Base-by-base conservation (phyloP, 1,140 invertebrate species). In the Heliothis subflexa region DNA sequence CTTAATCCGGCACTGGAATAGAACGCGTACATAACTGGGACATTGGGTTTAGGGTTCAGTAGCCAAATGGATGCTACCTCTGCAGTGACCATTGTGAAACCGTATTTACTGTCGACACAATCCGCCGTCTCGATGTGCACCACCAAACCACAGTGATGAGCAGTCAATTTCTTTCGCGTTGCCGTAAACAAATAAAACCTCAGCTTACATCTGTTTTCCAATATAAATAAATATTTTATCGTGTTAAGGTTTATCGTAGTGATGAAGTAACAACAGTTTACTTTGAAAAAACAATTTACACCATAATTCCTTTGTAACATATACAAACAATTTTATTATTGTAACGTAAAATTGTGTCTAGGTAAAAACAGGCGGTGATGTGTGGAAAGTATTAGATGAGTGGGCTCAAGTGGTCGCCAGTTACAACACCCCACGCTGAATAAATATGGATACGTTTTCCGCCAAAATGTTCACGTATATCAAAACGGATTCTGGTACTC, bases 361-460 rank as follows among this genome's bases (percentile, higher is more conserved):
- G 5, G 14, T 61, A 61, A 78, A 40, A 78, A 78, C 66, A 50
- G 49, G 9, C 25, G 47, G 66, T 78, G 66, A 78, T 78, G 45
- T 78, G 76, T 40, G 64, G 18, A 61, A 62, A 57, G 49, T 72
- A 61, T 12, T 14, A 47, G 49, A 54, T 50, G 68, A 74, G 78
- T 54, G 78, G 78, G 49, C 28, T 73, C 59, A 73, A 79, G 78
- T 79, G 50, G 70, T 45, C 57, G 59, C 52, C 76, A 71, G 54
- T 66, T 47, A 40, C 68, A 55, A 45, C 71, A 70, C 59, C 59
- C 59, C 25, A 18, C 61, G 49, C 57, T 79, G 59, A 73, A 79
- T 73, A 79, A 79, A 73, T 79, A 72, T 21, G 70, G 57, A 73
- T 78, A 72, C 71, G 49, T 73, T 79, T 73, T 59, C 25, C 70